Conservation (phyloP, 2,797 vertebrate species). For the Coracias cyanogaster region DNA sequence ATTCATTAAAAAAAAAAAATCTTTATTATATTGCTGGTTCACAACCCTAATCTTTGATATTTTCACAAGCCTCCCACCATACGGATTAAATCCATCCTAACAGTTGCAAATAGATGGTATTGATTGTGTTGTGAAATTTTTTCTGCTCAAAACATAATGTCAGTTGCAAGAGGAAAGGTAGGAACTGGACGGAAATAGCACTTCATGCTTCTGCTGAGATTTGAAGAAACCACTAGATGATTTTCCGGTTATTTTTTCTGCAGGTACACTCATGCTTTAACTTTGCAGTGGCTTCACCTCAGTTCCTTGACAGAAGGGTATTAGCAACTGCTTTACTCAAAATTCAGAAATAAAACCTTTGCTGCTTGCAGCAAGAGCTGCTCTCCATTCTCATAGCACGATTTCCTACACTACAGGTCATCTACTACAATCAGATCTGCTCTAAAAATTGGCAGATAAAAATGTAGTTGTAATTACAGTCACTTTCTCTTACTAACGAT, state of each 20-base stretch:
- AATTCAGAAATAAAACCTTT: neutral
- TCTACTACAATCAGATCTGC: neutral
- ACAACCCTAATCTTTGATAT: neutral
- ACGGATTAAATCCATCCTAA: neutral
- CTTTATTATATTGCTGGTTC: neutral
- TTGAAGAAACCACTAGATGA: neutral
- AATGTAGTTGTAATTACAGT: neutral
- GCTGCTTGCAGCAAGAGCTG: neutral
- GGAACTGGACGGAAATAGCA: neutral
- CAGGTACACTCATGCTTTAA: neutral
- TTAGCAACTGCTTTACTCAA: neutral
- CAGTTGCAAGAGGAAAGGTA: neutral
- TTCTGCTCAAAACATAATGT: neutral
- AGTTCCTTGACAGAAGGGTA: neutral
- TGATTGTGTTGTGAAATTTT: rapidly evolving
- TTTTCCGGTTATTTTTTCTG: neutral
- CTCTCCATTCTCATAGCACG: neutral
- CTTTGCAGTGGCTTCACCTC: neutral
- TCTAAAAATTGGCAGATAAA: neutral
- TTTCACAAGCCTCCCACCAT: neutral
- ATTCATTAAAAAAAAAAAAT: neutral
- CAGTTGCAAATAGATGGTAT: neutral
- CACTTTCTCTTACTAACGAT: neutral
- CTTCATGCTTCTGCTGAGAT: neutral
- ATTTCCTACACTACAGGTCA: neutral